Conservation (phyloP, 2,797 vertebrate genomes). For the Anabacerthia variegaticeps region DNA sequence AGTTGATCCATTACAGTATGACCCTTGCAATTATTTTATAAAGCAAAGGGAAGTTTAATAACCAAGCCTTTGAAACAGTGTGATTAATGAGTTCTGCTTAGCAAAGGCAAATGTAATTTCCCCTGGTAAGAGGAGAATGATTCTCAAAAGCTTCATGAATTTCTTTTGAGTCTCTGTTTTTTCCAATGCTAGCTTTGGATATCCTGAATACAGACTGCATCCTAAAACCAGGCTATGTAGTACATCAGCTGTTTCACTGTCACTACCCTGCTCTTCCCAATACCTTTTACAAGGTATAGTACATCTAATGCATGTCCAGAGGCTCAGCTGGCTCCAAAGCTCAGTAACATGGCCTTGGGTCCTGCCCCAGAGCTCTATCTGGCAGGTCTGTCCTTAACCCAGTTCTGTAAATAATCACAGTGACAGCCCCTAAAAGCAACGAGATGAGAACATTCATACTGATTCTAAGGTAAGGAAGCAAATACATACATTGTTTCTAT, state of each 20-base stretch:
- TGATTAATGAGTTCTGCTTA: constrained; percentile 53
- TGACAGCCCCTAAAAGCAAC: background rate
- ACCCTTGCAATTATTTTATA: background rate
- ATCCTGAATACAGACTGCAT: background rate
- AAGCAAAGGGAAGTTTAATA: background rate
- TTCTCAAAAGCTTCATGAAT: background rate
- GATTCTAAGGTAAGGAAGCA: background rate
- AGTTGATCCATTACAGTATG: background rate
- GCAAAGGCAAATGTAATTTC: constrained; percentile 38
- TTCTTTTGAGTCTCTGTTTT: background rate
- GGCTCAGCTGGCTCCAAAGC: background rate
- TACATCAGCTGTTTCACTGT: background rate
- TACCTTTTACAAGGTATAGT: background rate
- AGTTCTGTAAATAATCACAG: background rate
- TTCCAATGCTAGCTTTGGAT: background rate
- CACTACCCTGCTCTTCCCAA: background rate
- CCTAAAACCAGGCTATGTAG: background rate
- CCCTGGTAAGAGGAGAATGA: background rate
- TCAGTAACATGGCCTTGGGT: background rate
- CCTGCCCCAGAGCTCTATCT: background rate
- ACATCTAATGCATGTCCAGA: background rate
- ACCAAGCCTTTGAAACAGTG: background rate
- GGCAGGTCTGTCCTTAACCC: background rate
- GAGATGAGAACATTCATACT: background rate
- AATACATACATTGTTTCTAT: background rate